A percentile compares a stretch with the other conserved stretches of the same genome.
Evolutionary conservation across 2,113 vertebrate species (phyloP).

Genomic region (Zosterops japonicus): DNA sequence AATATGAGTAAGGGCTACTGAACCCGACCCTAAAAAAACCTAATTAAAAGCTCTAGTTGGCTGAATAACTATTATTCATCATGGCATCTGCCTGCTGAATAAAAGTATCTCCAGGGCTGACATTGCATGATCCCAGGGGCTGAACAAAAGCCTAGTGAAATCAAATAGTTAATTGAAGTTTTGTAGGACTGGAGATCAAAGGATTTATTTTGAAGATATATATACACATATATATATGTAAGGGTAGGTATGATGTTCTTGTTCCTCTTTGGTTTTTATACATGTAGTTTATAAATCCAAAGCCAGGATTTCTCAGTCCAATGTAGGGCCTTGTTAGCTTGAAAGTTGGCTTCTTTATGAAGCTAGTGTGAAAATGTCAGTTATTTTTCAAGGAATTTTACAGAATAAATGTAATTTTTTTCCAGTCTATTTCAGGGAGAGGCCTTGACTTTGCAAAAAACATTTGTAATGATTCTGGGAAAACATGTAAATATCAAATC

Average conservation of each 20-base stretch:
- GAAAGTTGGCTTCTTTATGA: neutral
- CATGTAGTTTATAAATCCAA: neutral
- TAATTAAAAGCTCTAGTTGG: constrained; percentile 5
- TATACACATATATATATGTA: neutral
- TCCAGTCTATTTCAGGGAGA: neutral
- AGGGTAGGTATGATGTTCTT: neutral
- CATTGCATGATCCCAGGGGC: neutral
- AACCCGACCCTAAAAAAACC: constrained; percentile 4
- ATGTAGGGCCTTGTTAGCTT: neutral
- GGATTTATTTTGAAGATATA: neutral
- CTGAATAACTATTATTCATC: constrained; percentile 29
- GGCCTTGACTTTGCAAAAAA: neutral
- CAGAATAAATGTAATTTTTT: neutral
- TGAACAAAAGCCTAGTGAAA: neutral
- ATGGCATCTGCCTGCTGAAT: neutral
- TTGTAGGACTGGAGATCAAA: neutral
- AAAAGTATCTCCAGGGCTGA: neutral
- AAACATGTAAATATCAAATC: neutral
- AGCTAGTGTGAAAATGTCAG: neutral
- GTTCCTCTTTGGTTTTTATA: neutral
- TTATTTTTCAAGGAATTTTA: neutral
- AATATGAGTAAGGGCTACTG: constrained; percentile 23
- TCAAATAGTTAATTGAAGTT: neutral
- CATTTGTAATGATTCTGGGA: neutral
- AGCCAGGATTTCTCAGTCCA: neutral